Conservation (phyloP, 2,888 invertebrate species). For the Meteorus colon region DNA sequence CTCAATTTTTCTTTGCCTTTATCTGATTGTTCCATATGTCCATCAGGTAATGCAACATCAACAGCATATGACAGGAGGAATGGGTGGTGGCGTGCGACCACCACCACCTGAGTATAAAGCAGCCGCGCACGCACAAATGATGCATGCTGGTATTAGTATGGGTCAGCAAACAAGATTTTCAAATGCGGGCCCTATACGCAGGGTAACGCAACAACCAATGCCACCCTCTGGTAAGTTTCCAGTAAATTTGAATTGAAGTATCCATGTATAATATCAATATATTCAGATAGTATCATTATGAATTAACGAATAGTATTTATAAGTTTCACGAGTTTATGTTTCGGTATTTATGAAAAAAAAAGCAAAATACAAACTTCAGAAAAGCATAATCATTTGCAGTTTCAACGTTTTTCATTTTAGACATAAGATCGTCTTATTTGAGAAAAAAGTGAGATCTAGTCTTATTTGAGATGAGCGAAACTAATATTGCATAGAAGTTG, state of each 20-base stretch:
- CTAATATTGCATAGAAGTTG: too few relatives aligned
- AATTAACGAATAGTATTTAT: too few relatives aligned
- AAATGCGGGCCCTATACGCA: slow-evolving; percentile 77
- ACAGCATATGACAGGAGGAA: slow-evolving; percentile 67
- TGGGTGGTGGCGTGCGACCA: slow-evolving; percentile 77
- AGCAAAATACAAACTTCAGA: too few relatives aligned
- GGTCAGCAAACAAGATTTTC: slow-evolving; percentile 73
- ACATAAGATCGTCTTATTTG: too few relatives aligned
- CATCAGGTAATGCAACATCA: slow-evolving; percentile 74
- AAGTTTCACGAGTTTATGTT: too few relatives aligned
- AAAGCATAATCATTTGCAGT: too few relatives aligned
- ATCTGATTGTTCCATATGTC: slow-evolving; percentile 8
- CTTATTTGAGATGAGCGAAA: too few relatives aligned
- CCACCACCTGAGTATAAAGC: slow-evolving; percentile 92
- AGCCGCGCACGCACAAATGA: slow-evolving; percentile 77
- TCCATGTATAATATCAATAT: neutral
- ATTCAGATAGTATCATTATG: neutral
- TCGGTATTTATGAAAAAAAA: too few relatives aligned
- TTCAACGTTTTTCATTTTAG: too few relatives aligned
- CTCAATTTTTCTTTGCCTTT: slow-evolving; percentile 12
- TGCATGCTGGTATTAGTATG: slow-evolving; percentile 74
- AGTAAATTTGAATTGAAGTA: slow-evolving; percentile 1
- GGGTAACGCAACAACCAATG: slow-evolving; percentile 83
- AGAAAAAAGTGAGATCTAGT: too few relatives aligned
- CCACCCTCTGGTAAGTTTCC: slow-evolving; percentile 79